Evolutionary conservation across 2,888 invertebrate species (phyloP).

Genomic region (Idaea dimidiata): DNA sequence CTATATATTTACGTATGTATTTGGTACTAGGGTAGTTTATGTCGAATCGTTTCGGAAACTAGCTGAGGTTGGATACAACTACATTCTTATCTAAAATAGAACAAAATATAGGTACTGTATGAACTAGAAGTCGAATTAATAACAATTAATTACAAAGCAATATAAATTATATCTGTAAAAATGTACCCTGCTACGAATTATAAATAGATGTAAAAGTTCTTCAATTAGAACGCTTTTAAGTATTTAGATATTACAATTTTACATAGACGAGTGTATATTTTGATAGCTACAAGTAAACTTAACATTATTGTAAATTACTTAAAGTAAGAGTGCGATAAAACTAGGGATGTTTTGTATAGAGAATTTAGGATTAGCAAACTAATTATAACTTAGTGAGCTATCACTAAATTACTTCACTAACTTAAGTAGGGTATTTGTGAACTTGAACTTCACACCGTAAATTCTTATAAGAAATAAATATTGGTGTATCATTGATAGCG

Average conservation of each 20-base stretch:
- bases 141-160: neutral
- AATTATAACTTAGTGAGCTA: neutral
- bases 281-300: neutral
- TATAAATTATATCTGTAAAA: constrained; percentile 1
- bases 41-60: constrained; percentile 14
- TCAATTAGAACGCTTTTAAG: neutral
- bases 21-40: constrained; percentile 22
- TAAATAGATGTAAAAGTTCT: neutral
- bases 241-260: neutral
- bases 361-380: neutral
- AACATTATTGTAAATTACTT: neutral
- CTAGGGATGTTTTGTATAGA: neutral
- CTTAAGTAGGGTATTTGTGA: neutral
- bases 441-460: neutral
- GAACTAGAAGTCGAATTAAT: neutral
- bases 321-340: neutral
- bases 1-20: constrained; percentile 15
- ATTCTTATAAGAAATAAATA: neutral
- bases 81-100: neutral
- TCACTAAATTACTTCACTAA: neutral
- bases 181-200: neutral
- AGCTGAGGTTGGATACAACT: constrained; percentile 15
- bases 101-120: neutral
- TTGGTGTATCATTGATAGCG: neutral
- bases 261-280: neutral